A percentile compares a stretch with the other conserved stretches of the same genome.
Conservation (phyloP, 2,888 invertebrate genomes). For the Megaustenia siamemsis region DNA sequence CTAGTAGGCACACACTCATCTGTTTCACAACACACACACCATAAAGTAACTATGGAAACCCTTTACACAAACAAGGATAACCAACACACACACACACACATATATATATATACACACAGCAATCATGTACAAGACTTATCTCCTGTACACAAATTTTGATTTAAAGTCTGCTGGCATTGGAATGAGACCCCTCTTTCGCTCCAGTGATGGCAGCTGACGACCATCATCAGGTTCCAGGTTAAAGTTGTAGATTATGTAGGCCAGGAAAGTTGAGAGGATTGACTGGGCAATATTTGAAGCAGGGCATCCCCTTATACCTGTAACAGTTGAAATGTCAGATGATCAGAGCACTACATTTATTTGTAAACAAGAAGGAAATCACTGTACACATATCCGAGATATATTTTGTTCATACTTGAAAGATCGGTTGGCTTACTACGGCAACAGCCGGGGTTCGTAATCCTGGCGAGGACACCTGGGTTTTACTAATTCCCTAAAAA, state of each 20-base stretch:
- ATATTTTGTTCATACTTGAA: background rate
- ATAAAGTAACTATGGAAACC: too few relatives aligned
- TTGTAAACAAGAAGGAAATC: too few relatives aligned
- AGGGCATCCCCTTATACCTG: constrained; percentile 53
- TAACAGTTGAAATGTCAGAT: constrained; percentile 15
- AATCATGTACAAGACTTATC: too few relatives aligned
- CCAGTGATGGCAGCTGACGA: constrained; percentile 18
- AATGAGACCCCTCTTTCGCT: constrained; percentile 43
- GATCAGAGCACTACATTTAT: background rate
- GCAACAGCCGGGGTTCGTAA: too few relatives aligned
- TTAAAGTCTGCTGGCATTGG: constrained; percentile 50
- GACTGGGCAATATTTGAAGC: constrained; percentile 47
- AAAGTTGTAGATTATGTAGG: constrained; percentile 44
- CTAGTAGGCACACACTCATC: too few relatives aligned
- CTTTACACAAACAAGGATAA: too few relatives aligned
- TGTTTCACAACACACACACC: too few relatives aligned
- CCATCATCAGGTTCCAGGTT: constrained; percentile 26
- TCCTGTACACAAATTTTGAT: constrained; percentile 31
- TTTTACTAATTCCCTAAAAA: too few relatives aligned
- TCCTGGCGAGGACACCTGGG: too few relatives aligned
- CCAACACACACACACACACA: too few relatives aligned
- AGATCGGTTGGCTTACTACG: too few relatives aligned
- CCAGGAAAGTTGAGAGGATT: constrained; percentile 48
- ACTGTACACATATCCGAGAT: background rate
- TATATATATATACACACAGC: too few relatives aligned